A percentile compares a stretch with the other conserved stretches of the same genome.
Conservation (phyloP, 2,797 vertebrate species). For the Spondyliosoma cantharus region DNA sequence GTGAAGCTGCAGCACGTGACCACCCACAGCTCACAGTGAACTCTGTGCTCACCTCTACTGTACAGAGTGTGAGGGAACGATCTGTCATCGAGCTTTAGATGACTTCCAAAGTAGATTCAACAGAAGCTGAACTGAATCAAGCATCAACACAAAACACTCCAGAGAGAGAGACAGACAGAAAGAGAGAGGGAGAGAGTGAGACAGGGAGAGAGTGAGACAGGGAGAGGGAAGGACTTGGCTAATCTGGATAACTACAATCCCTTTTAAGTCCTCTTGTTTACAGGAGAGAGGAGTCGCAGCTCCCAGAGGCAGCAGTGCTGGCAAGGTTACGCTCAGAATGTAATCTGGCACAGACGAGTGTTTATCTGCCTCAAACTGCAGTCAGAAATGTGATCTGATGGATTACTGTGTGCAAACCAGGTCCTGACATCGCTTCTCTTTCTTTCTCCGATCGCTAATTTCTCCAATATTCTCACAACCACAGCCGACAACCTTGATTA, state of each 20-base stretch:
- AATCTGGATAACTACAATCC: constrained; percentile 74
- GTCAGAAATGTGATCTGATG: constrained; percentile 59
- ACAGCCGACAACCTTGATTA: too few species aligned
- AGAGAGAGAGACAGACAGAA: background rate
- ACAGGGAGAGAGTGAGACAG: background rate
- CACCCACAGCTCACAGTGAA: background rate
- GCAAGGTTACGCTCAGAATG: constrained; percentile 63
- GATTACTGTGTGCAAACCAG: constrained; percentile 50
- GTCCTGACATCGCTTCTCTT: constrained; percentile 9
- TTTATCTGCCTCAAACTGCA: constrained; percentile 63
- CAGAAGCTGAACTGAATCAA: constrained; percentile 2
- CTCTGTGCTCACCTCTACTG: background rate
- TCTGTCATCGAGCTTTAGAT: background rate
- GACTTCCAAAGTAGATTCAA: constrained; percentile 9
- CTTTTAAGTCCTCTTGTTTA: constrained; percentile 65
- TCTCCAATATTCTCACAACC: background rate
- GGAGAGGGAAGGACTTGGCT: constrained; percentile 8
- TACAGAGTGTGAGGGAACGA: too few species aligned
- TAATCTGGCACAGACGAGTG: constrained; percentile 64
- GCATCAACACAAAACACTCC: background rate
- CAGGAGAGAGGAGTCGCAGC: constrained; percentile 52
- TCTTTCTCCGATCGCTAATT: background rate
- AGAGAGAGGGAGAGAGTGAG: background rate
- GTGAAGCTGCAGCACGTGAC: too few species aligned
- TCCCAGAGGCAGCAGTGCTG: constrained; percentile 53